Evolutionary conservation across 2,888 invertebrate species (phyloP).

Genomic region (Pollenia angustigena): DNA sequence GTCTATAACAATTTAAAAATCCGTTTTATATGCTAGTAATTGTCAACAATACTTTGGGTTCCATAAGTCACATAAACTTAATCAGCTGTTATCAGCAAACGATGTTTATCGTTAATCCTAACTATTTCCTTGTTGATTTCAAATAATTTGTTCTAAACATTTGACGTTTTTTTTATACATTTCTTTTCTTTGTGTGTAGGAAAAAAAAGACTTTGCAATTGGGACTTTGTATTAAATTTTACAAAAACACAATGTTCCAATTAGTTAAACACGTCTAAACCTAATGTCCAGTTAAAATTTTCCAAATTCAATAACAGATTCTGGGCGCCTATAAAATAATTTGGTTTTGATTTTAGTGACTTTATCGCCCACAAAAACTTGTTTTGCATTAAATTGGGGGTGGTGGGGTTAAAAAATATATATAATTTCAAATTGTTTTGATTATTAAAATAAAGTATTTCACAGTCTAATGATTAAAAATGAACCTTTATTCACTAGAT

Average conservation of each 20-base stretch:
- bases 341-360: constrained; percentile 7
- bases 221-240: constrained; percentile 6
- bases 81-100: neutral
- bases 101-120: neutral
- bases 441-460: neutral
- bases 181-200: constrained; percentile 34
- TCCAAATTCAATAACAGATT: constrained; percentile 23
- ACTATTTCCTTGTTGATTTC: constrained; percentile 30
- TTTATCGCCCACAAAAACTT: constrained; percentile 2
- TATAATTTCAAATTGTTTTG: neutral
- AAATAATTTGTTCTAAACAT: neutral
- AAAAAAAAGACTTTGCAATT: neutral
- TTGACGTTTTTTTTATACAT: neutral
- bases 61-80: neutral
- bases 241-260: neutral
- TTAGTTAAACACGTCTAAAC: constrained; percentile 6
- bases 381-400: constrained; percentile 27
- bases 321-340: constrained; percentile 35
- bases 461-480: constrained; percentile 38
- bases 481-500: constrained; percentile 12
- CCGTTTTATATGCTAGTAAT: no score
- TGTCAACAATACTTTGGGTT: neutral
- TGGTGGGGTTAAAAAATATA: constrained; percentile 49
- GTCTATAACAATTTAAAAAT: no score
- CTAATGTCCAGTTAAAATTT: constrained; percentile 19